Percentiles rank a stretch among this genome's conserved stretches.
Evolutionary conservation across 1,140 invertebrate species (phyloP).

Genomic region (Ctenoplectra terminalis): DNA sequence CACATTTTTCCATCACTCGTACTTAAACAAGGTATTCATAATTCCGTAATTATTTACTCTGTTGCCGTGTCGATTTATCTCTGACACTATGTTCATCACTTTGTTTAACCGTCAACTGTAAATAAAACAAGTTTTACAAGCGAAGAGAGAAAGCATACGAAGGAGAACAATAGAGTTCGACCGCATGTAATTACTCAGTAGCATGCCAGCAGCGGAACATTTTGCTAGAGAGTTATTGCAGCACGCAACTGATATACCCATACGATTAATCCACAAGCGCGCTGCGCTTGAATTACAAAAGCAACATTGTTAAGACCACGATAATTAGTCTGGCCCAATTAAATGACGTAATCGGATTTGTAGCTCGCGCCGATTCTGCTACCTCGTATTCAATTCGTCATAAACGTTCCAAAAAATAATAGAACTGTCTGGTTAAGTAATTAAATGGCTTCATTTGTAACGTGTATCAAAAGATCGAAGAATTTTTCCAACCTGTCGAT

Average conservation of each 20-base stretch:
- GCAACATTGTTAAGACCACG: constrained; percentile 17
- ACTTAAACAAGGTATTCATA: too few species aligned
- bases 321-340: constrained; percentile 17
- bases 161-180: constrained; percentile 15
- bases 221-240: constrained; percentile 22
- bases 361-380: not conserved
- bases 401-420: not conserved
- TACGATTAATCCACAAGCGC: constrained; percentile 17
- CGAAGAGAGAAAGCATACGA: not conserved
- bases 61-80: not conserved
- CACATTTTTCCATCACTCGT: too few species aligned
- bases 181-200: constrained; percentile 33
- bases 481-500: not conserved
- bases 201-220: not conserved
- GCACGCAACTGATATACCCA: not conserved
- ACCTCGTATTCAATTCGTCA: not conserved
- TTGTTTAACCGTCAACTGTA: not conserved
- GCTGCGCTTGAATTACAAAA: constrained; percentile 18
- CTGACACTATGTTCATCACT: not conserved
- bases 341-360: constrained; percentile 10
- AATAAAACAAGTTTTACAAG: too few species aligned
- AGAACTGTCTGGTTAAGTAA: not conserved
- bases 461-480: not conserved
- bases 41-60: too few species aligned
- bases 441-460: not conserved